These are phyloP conservation scores for Acanthornis magna DNA, from an alignment of 2,797 vertebrate species.

Conservation along the genomic window DNA sequence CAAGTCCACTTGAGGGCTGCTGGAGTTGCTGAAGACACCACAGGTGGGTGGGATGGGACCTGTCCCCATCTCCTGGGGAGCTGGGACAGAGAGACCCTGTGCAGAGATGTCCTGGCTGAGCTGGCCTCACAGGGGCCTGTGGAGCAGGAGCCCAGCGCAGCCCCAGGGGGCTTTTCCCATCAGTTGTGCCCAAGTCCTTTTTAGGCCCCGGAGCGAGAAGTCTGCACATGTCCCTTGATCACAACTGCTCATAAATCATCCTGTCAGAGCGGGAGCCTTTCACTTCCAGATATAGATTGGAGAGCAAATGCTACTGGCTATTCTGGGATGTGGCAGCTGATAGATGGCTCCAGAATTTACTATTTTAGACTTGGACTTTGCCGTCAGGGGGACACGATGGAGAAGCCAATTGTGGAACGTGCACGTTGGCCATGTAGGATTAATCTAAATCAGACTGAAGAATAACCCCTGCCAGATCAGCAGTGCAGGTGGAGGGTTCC, in stretches of 20 bases:
- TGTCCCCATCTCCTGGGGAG: neutral
- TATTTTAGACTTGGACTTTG: slow-evolving; percentile 31
- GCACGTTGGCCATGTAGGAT: neutral
- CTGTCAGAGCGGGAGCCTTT: neutral
- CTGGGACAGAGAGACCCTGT: neutral
- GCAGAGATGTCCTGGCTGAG: neutral
- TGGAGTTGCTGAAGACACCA: rapidly evolving
- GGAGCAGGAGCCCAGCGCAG: neutral
- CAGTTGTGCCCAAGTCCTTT: neutral
- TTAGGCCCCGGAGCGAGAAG: neutral
- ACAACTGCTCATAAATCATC: slow-evolving; percentile 17
- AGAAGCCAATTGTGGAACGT: neutral
- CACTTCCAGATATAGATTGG: slow-evolving; percentile 59
- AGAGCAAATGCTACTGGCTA: slow-evolving; percentile 35
- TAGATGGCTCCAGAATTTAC: slow-evolving; percentile 13
- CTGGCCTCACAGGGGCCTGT: rapidly evolving
- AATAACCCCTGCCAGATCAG: neutral
- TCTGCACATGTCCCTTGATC: neutral
- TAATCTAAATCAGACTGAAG: neutral
- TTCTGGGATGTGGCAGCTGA: slow-evolving; percentile 41
- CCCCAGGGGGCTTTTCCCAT: neutral
- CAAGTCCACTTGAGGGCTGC: neutral
- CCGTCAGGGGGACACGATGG: neutral
- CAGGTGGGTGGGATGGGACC: neutral
- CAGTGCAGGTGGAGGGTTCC: neutral